These are phyloP conservation scores for Apamea epomidion DNA, from an alignment of 2,888 invertebrate genomes.

Conservation along the genomic window DNA sequence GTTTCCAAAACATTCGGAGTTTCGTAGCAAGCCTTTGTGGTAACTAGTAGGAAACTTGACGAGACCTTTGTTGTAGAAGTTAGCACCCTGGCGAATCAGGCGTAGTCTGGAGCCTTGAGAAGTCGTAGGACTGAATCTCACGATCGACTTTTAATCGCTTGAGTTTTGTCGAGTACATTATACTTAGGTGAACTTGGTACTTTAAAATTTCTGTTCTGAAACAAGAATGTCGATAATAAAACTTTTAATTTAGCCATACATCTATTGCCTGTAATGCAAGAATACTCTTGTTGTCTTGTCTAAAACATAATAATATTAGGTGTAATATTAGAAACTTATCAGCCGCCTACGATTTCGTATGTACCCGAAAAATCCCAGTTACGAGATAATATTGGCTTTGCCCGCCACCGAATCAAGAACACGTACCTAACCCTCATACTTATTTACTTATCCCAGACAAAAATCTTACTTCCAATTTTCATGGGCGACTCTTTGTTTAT, in stretches of 20 bases:
- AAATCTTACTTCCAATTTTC: slow-evolving; percentile 55
- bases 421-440: slow-evolving; percentile 49
- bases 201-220: slow-evolving; percentile 20
- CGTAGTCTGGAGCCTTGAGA: slow-evolving; percentile 17
- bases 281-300: not conserved
- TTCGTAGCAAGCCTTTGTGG: slow-evolving; percentile 54
- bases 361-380: slow-evolving; percentile 45
- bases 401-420: slow-evolving; percentile 37
- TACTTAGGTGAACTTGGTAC: slow-evolving; percentile 32
- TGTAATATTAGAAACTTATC: slow-evolving; percentile 46
- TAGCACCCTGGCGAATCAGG: slow-evolving; percentile 31
- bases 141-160: slow-evolving; percentile 31
- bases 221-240: not conserved
- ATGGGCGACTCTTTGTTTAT: slow-evolving; percentile 52
- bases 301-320: slow-evolving; percentile 14
- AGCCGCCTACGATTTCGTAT: slow-evolving; percentile 26
- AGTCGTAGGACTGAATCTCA: slow-evolving; percentile 11
- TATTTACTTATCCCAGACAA: slow-evolving; percentile 60
- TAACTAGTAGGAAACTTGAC: slow-evolving; percentile 54
- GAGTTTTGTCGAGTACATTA: slow-evolving; percentile 43
- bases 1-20: slow-evolving; percentile 51
- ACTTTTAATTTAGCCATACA: not conserved
- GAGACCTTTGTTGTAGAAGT: slow-evolving; percentile 48
- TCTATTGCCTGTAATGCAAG: not conserved
- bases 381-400: slow-evolving; percentile 52